A percentile compares a stretch with the other conserved stretches of the same genome.
These are phyloP conservation scores for Cyrtodaria siliqua DNA, from an alignment of 2,888 invertebrate species.

Conservation along the genomic window DNA sequence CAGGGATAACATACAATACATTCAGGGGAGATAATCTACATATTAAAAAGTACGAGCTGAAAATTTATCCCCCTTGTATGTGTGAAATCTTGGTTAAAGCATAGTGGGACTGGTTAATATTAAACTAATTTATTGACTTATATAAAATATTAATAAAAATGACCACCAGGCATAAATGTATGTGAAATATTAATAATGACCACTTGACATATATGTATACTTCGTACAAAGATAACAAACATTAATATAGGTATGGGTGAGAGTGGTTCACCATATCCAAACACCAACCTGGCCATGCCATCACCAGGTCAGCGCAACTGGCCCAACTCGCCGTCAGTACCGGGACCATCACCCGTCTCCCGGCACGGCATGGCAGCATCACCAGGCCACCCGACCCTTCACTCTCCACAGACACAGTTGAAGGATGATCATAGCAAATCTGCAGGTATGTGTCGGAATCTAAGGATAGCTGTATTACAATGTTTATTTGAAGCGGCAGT, in stretches of 20 bases:
- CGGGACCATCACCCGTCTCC: constrained; percentile 94
- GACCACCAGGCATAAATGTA: no score
- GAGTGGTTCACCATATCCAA: constrained; percentile 83
- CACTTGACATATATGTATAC: neutral
- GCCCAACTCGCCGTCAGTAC: constrained; percentile 97
- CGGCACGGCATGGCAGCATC: constrained; percentile 83
- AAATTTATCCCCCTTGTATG: no score
- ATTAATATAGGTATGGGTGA: constrained; percentile 84
- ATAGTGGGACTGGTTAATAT: no score
- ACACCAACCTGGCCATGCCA: constrained; percentile 86
- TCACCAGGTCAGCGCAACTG: constrained; percentile 89
- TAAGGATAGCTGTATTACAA: constrained; percentile 77
- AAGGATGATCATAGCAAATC: constrained; percentile 76
- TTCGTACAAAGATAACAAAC: neutral
- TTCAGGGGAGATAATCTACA: no score
- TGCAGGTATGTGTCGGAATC: constrained; percentile 65
- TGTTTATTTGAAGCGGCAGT: no score
- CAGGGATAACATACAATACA: no score
- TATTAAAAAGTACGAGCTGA: no score
- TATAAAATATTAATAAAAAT: no score
- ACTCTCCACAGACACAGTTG: constrained; percentile 83
- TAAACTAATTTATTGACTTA: no score
- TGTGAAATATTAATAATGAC: neutral
- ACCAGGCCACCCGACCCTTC: constrained; percentile 85
- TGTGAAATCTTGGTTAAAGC: no score